These are phyloP conservation scores for Philereme vetulata DNA, from an alignment of 2,888 invertebrate species.

Conservation along the genomic window DNA sequence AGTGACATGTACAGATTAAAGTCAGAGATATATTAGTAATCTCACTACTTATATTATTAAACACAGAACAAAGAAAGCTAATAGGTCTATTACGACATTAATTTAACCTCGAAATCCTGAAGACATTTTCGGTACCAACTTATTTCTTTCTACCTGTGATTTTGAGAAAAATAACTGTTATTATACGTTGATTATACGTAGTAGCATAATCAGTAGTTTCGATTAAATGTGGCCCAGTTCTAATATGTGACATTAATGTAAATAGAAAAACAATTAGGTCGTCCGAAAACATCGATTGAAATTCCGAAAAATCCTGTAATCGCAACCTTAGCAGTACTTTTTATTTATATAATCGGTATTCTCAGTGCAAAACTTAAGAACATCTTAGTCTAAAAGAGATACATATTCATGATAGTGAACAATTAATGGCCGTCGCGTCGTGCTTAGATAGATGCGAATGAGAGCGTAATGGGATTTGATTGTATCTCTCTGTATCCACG, in stretches of 20 bases:
- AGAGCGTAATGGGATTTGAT: conserved; percentile 25
- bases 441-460: conserved; percentile 22
- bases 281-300: not conserved
- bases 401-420: conserved; percentile 27
- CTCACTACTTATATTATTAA: not conserved
- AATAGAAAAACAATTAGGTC: not conserved
- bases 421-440: conserved; percentile 20
- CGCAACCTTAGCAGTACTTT: not conserved
- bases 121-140: no score
- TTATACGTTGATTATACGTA: no score
- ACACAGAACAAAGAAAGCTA: conserved; percentile 20
- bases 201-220: not conserved
- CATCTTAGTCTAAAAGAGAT: conserved; percentile 7
- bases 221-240: not conserved
- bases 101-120: no score
- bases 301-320: not conserved
- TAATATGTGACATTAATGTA: not conserved
- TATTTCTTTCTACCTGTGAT: no score
- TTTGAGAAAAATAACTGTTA: no score
- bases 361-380: not conserved
- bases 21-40: conserved; percentile 1
- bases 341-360: not conserved
- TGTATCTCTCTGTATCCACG: conserved; percentile 10
- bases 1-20: conserved; percentile 3
- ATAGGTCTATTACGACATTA: not conserved